Conservation (phyloP, 2,888 invertebrate genomes). For the Rhodophaea formosa region DNA sequence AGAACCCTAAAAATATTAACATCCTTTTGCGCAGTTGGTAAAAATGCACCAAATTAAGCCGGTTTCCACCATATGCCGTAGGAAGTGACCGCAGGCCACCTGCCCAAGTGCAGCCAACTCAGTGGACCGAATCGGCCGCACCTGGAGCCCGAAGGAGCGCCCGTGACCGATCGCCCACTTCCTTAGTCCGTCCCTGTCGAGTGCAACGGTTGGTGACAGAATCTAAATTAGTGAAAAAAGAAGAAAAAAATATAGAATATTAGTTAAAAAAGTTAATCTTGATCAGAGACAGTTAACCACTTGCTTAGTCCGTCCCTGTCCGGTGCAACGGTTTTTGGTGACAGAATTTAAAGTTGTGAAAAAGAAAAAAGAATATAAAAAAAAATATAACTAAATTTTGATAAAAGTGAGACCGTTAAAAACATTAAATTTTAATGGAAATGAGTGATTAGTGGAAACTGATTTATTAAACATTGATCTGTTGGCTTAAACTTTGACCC, state of each 20-base stretch:
- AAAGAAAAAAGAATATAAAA: not conserved
- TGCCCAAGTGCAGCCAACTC: constrained; percentile 1
- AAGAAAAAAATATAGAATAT: no score
- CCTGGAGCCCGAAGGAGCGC: constrained; percentile 12
- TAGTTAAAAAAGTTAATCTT: no score
- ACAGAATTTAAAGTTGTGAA: not conserved
- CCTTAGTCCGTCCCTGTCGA: constrained; percentile 10
- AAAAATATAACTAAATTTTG: no score
- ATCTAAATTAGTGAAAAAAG: no score
- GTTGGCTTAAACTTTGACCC: no score
- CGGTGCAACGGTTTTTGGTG: constrained; percentile 5
- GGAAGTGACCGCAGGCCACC: constrained; percentile 15
- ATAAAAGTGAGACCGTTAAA: no score
- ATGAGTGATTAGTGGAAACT: no score
- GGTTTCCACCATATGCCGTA: constrained; percentile 8
- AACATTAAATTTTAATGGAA: no score
- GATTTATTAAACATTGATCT: no score
- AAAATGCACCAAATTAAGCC: not conserved
- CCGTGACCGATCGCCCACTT: constrained; percentile 8
- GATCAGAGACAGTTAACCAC: no score
- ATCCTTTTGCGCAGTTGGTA: not conserved
- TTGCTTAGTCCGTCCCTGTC: constrained; percentile 13
- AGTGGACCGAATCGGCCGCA: constrained; percentile 11
- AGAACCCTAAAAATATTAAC: no score
- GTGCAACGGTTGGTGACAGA: no score